Conservation (phyloP, 1,140 invertebrate genomes). For the Platyscapa corneri region DNA sequence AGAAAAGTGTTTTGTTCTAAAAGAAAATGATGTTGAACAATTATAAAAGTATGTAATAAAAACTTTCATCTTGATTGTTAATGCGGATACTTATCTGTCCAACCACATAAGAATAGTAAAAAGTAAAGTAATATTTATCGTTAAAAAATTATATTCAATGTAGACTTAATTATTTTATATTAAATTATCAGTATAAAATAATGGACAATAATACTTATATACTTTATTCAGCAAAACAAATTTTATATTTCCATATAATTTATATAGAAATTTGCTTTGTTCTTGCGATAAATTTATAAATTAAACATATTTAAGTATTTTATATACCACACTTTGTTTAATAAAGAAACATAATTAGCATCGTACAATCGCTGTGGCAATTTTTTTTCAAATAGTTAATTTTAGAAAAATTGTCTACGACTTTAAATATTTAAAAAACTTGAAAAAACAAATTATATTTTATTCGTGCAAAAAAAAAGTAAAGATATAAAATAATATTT, state of each 20-base stretch:
- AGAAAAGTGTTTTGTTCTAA: too few relatives aligned
- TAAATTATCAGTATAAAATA: constrained; percentile 44
- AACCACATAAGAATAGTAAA: not conserved
- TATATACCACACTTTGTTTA: constrained; percentile 35
- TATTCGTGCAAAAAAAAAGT: not conserved
- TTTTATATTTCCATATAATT: constrained; percentile 47
- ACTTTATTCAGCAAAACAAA: constrained; percentile 41
- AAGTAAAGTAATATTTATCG: constrained; percentile 6
- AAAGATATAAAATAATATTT: constrained; percentile 23
- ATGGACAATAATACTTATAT: constrained; percentile 50
- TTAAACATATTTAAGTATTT: constrained; percentile 35
- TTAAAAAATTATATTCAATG: constrained; percentile 27
- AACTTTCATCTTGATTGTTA: too few relatives aligned
- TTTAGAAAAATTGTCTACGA: constrained; percentile 17
- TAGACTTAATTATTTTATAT: constrained; percentile 40
- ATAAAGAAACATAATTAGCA: constrained; percentile 27
- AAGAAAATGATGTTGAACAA: too few relatives aligned
- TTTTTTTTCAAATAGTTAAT: constrained; percentile 40
- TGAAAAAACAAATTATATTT: constrained; percentile 1
- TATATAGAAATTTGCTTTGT: constrained; percentile 29
- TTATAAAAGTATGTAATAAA: too few relatives aligned
- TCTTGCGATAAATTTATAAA: constrained; percentile 21
- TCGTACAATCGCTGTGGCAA: constrained; percentile 47
- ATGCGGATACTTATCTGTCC: constrained; percentile 40
- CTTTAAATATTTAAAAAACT: not conserved